Percentiles rank a stretch among this genome's conserved stretches.
Conservation (phyloP, 2,797 vertebrate species). For the Erpetoichthys calabaricus region DNA sequence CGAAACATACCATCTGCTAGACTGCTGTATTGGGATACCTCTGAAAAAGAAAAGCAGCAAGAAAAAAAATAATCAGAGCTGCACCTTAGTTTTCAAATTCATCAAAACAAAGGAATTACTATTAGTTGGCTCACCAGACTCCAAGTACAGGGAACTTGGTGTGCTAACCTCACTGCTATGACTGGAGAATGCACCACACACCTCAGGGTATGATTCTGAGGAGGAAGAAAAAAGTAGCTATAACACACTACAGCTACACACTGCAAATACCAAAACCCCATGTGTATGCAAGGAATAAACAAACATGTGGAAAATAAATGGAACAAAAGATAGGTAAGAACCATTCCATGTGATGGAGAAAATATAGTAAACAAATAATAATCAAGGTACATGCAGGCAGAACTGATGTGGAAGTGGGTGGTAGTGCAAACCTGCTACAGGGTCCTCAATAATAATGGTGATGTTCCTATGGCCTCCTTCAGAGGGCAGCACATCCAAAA, state of each 20-base stretch:
- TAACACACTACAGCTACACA: slow-evolving; percentile 14
- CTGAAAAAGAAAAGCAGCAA: slow-evolving; percentile 34
- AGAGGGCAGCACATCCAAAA: slow-evolving; percentile 29
- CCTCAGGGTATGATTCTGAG: slow-evolving; percentile 50
- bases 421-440: slow-evolving; percentile 82
- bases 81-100: neutral
- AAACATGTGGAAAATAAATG: slow-evolving; percentile 17
- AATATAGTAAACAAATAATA: neutral
- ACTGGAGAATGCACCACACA: slow-evolving; percentile 45
- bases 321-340: slow-evolving; percentile 14
- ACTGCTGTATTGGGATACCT: slow-evolving; percentile 49
- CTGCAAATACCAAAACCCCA: slow-evolving; percentile 4
- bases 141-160: slow-evolving; percentile 63
- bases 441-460: slow-evolving; percentile 97
- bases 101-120: neutral
- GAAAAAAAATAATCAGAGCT: neutral
- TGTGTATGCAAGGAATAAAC: slow-evolving; percentile 7
- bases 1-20: slow-evolving; percentile 81
- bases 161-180: slow-evolving; percentile 50
- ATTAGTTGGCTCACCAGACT: slow-evolving; percentile 53
- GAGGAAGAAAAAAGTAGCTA: slow-evolving; percentile 20
- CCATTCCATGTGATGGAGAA: neutral
- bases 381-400: slow-evolving; percentile 3
- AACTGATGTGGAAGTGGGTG: slow-evolving; percentile 24
- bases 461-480: slow-evolving; percentile 80